A percentile compares a stretch with the other conserved stretches of the same genome.
These are phyloP conservation scores for Semaprochilodus insignis DNA, from an alignment of 2,797 vertebrate species.

Conservation along the genomic window DNA sequence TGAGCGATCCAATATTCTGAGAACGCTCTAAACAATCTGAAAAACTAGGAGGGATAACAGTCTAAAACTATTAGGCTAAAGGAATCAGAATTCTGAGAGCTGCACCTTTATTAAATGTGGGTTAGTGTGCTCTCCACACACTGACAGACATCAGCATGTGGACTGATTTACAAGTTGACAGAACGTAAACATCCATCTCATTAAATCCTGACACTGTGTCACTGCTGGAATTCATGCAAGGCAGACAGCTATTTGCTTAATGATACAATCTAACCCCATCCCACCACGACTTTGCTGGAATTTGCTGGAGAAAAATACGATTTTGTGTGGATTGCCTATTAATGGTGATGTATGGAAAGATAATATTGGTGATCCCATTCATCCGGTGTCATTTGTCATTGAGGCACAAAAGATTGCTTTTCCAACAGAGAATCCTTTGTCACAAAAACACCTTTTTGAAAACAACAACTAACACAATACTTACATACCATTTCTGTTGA, in stretches of 20 bases:
- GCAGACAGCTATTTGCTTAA: neutral
- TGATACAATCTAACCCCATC: too few species aligned
- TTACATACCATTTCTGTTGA: too few species aligned
- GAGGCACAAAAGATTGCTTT: neutral
- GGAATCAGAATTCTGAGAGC: neutral
- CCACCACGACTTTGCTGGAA: neutral
- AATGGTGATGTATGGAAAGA: neutral
- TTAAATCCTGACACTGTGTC: neutral
- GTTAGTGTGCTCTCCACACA: neutral
- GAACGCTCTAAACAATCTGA: too few species aligned
- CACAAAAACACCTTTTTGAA: neutral
- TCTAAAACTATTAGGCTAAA: neutral
- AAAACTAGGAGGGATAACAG: neutral
- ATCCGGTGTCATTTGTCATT: neutral
- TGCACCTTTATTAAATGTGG: neutral
- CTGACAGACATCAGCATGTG: neutral
- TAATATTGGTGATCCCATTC: neutral
- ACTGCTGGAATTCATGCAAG: neutral
- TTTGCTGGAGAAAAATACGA: neutral
- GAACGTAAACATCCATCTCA: neutral
- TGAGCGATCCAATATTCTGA: neutral
- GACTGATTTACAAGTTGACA: neutral
- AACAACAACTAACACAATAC: too few species aligned
- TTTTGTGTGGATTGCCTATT: neutral
- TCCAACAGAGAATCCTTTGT: neutral